A percentile compares a stretch with the other conserved stretches of the same genome.
Evolutionary conservation across 1,140 invertebrate genomes (phyloP).

Genomic region (Pantala flavescens): DNA sequence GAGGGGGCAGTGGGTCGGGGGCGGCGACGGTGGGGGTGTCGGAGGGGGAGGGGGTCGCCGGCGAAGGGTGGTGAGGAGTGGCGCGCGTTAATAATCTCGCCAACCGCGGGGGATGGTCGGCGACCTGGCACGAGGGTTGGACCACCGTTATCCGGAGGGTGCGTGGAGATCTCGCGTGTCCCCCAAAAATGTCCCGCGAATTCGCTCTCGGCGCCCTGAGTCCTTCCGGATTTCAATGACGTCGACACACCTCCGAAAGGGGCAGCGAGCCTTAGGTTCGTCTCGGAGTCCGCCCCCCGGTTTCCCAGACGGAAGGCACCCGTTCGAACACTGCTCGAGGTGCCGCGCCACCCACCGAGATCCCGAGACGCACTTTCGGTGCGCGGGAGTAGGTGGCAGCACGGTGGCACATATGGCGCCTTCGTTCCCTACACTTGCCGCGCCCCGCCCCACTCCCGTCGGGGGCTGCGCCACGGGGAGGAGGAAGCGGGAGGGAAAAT

Average conservation of each 20-base stretch:
- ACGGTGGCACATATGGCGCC: conserved; percentile 1
- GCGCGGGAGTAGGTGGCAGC: conserved; percentile 4
- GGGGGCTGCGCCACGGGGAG: not conserved
- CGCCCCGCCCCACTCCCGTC: not conserved
- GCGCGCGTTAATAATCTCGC: no score
- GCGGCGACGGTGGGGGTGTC: not conserved
- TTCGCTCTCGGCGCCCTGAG: no score
- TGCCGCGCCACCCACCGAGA: not conserved
- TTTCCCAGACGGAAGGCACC: not conserved
- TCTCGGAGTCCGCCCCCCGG: no score
- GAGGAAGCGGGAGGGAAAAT: not conserved
- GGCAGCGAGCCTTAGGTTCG: no score
- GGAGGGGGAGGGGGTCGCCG: not conserved
- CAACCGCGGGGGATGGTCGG: no score
- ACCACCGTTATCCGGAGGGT: no score
- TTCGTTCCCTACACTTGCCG: not conserved
- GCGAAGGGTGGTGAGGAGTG: no score
- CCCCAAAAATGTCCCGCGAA: no score
- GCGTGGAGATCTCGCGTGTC: no score
- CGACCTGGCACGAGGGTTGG: no score
- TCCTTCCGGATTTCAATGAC: no score
- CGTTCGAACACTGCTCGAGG: conserved; percentile 2
- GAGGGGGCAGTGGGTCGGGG: not conserved
- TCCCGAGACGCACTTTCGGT: conserved; percentile 6
- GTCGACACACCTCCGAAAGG: no score